A percentile compares a stretch with the other conserved stretches of the same genome.
phyloP scores from a whole-genome alignment of 2,113 vertebrate genomes.

The Ceuthmochares aereus region DNA sequence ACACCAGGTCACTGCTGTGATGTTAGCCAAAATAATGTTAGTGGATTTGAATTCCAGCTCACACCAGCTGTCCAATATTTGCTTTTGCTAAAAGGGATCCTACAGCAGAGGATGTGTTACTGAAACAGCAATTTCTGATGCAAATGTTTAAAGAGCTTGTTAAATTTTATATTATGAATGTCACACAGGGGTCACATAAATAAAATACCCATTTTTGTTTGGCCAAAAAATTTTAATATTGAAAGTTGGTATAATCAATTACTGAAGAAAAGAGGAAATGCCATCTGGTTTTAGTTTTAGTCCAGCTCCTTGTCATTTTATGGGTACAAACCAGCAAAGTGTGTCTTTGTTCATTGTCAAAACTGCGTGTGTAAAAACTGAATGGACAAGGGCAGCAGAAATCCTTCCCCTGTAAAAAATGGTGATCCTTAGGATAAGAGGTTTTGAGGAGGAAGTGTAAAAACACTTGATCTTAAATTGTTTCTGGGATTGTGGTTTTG shows the following conservation, averaged over 20 bases:
- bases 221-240: neutral
- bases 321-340: neutral
- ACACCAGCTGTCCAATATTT: neutral
- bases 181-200: conserved; percentile 13
- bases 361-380: neutral
- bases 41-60: neutral
- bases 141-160: conserved; percentile 27
- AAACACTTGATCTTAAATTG: neutral
- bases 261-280: conserved; percentile 21
- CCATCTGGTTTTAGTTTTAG: conserved; percentile 52
- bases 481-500: neutral
- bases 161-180: neutral
- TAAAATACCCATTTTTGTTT: conserved; percentile 6
- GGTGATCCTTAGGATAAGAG: neutral
- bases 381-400: neutral
- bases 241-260: conserved; percentile 38
- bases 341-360: conserved; percentile 41
- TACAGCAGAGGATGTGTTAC: neutral
- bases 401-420: neutral
- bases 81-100: neutral
- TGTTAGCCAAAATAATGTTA: neutral
- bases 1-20: neutral
- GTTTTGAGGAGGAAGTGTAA: neutral
- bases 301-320: neutral
- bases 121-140: neutral